A percentile compares a stretch with the other conserved stretches of the same genome.
These are phyloP conservation scores for Phyllopteryx taeniolatus DNA, from an alignment of 2,113 vertebrate genomes.

Conservation along the genomic window DNA sequence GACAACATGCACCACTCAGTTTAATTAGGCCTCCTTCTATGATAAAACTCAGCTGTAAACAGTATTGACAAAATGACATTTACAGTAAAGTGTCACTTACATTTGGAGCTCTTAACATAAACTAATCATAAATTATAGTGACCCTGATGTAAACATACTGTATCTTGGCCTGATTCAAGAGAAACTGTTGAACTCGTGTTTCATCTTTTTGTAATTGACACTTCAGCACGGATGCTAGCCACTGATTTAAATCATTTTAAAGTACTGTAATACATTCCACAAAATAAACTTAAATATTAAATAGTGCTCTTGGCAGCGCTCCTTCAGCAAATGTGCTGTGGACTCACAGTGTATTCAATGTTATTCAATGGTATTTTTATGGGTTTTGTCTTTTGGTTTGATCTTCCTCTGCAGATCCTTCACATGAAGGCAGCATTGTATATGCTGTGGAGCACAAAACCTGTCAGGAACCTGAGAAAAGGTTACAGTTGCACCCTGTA, in stretches of 20 bases:
- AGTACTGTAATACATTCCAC: background rate
- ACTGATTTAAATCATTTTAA: no score
- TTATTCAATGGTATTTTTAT: background rate
- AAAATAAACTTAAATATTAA: background rate
- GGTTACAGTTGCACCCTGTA: slow-evolving; percentile 30
- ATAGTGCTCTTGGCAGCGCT: background rate
- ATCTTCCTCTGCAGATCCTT: slow-evolving; percentile 57
- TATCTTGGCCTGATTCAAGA: background rate
- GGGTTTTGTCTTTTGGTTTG: background rate
- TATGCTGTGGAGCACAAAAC: slow-evolving; percentile 61
- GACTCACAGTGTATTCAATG: background rate
- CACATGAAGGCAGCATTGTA: slow-evolving; percentile 56
- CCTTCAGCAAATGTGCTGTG: background rate
- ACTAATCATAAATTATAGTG: background rate
- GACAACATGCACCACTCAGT: no score
- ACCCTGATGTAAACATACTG: background rate
- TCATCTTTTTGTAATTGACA: background rate
- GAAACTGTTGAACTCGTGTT: background rate
- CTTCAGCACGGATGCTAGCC: background rate
- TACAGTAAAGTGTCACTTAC: background rate
- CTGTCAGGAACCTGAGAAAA: slow-evolving; percentile 10
- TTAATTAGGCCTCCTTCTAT: no score
- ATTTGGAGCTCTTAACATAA: background rate
- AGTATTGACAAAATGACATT: background rate
- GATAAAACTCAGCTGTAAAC: no score